Evolutionary conservation across 1,140 invertebrate genomes (phyloP).

Genomic region (Magallana ariakensis): DNA sequence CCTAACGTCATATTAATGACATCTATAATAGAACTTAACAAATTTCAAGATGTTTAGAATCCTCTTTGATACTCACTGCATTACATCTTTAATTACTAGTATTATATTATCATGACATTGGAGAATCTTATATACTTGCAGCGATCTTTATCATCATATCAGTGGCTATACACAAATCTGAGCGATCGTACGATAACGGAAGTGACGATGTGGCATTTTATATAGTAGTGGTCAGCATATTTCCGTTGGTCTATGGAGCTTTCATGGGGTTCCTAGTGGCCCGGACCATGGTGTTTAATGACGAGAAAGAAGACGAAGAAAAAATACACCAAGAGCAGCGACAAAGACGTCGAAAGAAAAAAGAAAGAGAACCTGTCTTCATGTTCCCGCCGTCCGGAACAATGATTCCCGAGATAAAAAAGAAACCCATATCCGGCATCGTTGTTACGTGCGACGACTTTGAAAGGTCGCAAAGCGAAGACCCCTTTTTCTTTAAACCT

Average conservation of each 20-base stretch:
- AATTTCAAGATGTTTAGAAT: no score
- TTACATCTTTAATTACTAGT: no score
- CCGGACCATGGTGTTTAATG: background rate
- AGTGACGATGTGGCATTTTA: constrained; percentile 22
- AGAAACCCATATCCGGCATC: background rate
- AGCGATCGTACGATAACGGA: background rate
- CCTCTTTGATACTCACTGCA: no score
- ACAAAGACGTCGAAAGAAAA: background rate
- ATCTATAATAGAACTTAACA: no score
- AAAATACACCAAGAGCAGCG: background rate
- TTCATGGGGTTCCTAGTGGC: background rate
- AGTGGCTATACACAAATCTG: background rate
- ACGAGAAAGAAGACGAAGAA: constrained; percentile 14
- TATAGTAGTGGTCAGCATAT: background rate
- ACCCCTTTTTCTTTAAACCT: background rate
- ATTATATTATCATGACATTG: no score
- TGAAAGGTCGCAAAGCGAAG: background rate
- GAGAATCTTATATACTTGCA: background rate
- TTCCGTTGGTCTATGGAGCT: background rate
- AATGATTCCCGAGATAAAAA: background rate
- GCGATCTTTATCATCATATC: background rate
- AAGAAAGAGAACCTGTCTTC: background rate
- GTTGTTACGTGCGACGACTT: background rate
- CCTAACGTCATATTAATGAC: no score
- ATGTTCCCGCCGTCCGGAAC: background rate